phyloP scores from a whole-genome alignment of 2,113 vertebrate species.

The Chaetodon trifascialis region DNA sequence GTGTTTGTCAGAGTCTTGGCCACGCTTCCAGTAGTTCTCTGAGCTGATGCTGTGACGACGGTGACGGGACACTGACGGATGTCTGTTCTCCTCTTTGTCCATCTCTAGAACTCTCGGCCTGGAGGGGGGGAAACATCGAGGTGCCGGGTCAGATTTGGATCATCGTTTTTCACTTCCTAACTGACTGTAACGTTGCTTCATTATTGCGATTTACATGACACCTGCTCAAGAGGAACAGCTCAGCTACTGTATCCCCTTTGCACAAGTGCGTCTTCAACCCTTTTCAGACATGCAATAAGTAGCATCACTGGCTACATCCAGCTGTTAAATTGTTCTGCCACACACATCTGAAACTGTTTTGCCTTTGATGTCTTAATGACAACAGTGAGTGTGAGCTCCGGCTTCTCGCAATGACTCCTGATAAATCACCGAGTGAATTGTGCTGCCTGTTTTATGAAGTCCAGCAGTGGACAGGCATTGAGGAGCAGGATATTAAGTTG shows the following conservation, averaged over 20 bases:
- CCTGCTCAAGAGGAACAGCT: background rate
- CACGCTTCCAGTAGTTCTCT: slow-evolving; percentile 91
- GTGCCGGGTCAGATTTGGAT: background rate
- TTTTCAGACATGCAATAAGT: background rate
- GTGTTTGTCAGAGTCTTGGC: slow-evolving; percentile 79
- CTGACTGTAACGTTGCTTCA: background rate
- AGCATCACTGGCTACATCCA: background rate
- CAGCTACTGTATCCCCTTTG: background rate
- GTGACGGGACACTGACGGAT: slow-evolving; percentile 88
- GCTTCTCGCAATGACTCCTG: background rate
- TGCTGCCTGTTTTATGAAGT: background rate
- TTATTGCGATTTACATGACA: background rate
- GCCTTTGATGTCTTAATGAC: slow-evolving; percentile 18
- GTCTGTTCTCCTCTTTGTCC: slow-evolving; percentile 98
- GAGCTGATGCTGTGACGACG: slow-evolving; percentile 89
- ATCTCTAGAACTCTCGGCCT: slow-evolving; percentile 97
- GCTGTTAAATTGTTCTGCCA: no score
- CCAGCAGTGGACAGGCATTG: background rate
- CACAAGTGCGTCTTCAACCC: background rate
- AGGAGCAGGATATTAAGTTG: background rate
- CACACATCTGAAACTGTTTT: slow-evolving; percentile 4
- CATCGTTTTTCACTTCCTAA: background rate
- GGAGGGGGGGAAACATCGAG: background rate
- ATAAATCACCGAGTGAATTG: background rate
- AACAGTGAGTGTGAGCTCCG: background rate